Evolutionary conservation across 2,888 invertebrate genomes (phyloP), one percentile per base, ranked within the genome.

Genomic region (Tenthredo amoena): DNA sequence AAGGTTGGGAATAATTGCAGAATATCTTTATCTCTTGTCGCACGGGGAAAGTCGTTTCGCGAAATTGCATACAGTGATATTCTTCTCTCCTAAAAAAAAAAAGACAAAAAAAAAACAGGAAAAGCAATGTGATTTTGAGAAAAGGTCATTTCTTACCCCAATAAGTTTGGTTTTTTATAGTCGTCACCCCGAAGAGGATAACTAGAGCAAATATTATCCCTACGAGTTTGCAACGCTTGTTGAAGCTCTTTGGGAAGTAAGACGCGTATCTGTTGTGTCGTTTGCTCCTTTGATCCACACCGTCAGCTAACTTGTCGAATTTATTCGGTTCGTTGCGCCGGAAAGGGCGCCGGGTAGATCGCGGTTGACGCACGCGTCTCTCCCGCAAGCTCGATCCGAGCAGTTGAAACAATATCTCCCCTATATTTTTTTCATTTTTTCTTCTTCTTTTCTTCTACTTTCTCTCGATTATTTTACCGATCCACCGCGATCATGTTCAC

Each of bases 291-390:
- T 88, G 88, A 88, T 88, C 88, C 88, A 40, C 68, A 74, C 71
- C 86, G 81, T 81, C 85, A 85, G 87, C 68, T 83, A 71, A 83
- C 83, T 58, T 86, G 90, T 90, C 89, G 90, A 89, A 90, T 90
- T 89, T 88, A 88, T 87, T 86, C 89, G 90, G 88, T 88, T 87
- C 87, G 71, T 21, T 85, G 55, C 55, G 21, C 43, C 55, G 71
- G 50, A 84, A 86, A 83, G 85, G 65, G 65, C 31, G 79, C 43
- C 62, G n/a, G 31, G 55, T 65, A 62, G 84, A 84, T 84, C 50
- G 71, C 31, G 71, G 76, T 50, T 84, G 84, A 84, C 84, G 58
- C 84, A 68, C 72, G 37, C 76, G 62, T 77, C 65, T 76, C 34
- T 68, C 40, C 50, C 15, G 47, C 47, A 83, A 34, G 9, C 83